Base-by-base conservation (phyloP, 2,888 invertebrate species). In the Drosophila recens region DNA sequence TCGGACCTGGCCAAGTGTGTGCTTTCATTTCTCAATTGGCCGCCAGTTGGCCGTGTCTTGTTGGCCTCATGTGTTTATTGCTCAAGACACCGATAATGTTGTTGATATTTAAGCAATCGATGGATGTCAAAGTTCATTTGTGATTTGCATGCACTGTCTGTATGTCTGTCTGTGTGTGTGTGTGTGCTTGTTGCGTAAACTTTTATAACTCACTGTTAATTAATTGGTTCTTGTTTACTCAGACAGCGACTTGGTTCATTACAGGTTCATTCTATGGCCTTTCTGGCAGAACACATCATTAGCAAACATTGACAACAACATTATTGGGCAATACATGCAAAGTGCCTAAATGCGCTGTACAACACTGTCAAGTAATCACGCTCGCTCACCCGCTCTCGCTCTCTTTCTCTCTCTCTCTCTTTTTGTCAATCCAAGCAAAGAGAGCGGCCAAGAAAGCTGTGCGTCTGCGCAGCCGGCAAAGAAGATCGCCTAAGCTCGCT, bases 1-100 rank as follows among this genome's bases (percentile, higher is more conserved):
- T 67, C 58, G 40, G 34, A 46, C 27, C 46, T 36, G 48, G 17
- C 46, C 59, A 52, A 65, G 49, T 66, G 42, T 66, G 42, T 72
- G 75, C 72, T 84, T 84, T 83, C 82, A 72, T 79, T 80, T 80
- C 79, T 72, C 82, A 75, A 83, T 82, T 71, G 77, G 68, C 56
- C 73, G 58, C 5, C 13, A 34, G 45, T 45, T 56, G 51, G 33
- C 20, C 10, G 20, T 43, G 33, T 33, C 34, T 33, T 43, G 38
- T 56, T 34, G 52, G 57, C 57, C 59, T n/a, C 40, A 40, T 53
- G 38, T 46, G 61, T n/a, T 23, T 15, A 67, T 82, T 80, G 80
- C 79, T 59, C 69, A 82, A 82, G 40, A 62, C 36, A 33, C 53
- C 40, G 68, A 64, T 69, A 75, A 82, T 82, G 72, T 52, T 54